Evolutionary conservation across 2,888 invertebrate species (phyloP).

Genomic region (Patella depressa): DNA sequence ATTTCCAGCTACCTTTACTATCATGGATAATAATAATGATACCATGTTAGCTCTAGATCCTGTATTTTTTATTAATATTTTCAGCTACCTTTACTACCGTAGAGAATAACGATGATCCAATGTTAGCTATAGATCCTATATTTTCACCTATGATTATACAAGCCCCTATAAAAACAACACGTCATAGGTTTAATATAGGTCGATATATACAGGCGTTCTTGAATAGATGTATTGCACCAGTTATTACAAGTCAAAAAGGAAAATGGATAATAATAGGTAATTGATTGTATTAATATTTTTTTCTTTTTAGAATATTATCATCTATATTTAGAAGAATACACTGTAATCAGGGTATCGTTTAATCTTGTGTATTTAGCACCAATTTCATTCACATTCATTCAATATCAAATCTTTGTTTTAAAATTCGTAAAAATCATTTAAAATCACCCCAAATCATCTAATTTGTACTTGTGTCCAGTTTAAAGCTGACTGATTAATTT

Average conservation of each 20-base stretch:
- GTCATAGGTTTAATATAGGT: constrained; percentile 37
- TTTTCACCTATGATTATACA: neutral
- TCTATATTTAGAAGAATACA: no score
- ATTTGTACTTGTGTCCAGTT: no score
- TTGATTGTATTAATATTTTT: neutral
- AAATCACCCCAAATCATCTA: no score
- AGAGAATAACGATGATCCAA: constrained; percentile 28
- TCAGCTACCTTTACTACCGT: constrained; percentile 29
- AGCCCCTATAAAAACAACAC: neutral
- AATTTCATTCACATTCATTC: no score
- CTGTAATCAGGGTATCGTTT: no score
- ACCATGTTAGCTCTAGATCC: constrained; percentile 35
- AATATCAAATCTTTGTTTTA: no score
- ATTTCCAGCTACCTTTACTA: constrained; percentile 20
- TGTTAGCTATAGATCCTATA: constrained; percentile 33
- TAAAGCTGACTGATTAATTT: no score
- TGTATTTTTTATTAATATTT: constrained; percentile 2
- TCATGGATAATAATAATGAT: constrained; percentile 29
- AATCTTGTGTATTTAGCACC: no score
- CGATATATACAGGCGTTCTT: constrained; percentile 48
- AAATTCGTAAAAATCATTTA: no score
- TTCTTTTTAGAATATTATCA: no score
- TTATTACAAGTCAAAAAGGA: constrained; percentile 45
- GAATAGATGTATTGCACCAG: constrained; percentile 49
- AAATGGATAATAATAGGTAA: constrained; percentile 57